Evolutionary conservation across 2,888 invertebrate genomes (phyloP).

Genomic region (Schizaphis graminum): DNA sequence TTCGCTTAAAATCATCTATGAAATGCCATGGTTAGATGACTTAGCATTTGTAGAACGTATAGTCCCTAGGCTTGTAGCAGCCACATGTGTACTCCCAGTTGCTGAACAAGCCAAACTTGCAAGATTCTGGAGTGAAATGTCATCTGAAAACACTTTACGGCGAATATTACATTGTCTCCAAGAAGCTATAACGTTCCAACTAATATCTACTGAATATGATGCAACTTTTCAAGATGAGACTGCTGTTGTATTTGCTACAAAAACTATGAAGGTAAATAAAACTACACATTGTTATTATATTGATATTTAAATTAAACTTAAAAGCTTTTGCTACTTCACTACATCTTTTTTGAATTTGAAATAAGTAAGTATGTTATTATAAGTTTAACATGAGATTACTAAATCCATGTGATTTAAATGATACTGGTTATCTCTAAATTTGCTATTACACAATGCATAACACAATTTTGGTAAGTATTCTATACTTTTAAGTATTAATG

Average conservation of each 20-base stretch:
- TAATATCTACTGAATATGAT: constrained; percentile 86
- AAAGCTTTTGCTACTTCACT: neutral
- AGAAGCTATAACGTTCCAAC: constrained; percentile 72
- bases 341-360: neutral
- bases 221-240: constrained; percentile 86
- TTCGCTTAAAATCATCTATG: constrained; percentile 82
- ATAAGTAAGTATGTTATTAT: neutral
- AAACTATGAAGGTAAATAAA: constrained; percentile 82
- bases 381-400: neutral
- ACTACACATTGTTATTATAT: neutral
- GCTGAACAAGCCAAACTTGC: constrained; percentile 78
- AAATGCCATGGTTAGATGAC: constrained; percentile 81
- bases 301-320: neutral
- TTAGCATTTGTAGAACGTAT: constrained; percentile 88
- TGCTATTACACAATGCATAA: neutral
- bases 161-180: constrained; percentile 76
- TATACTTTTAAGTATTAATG: neutral
- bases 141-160: constrained; percentile 79
- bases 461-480: neutral
- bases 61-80: constrained; percentile 79
- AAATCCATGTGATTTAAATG: neutral
- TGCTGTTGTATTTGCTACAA: constrained; percentile 86
- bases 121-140: constrained; percentile 81
- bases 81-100: constrained; percentile 67
- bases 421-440: neutral